Evolutionary conservation across 2,797 vertebrate genomes (phyloP).

Genomic region (Schizothorax lantsangensis): DNA sequence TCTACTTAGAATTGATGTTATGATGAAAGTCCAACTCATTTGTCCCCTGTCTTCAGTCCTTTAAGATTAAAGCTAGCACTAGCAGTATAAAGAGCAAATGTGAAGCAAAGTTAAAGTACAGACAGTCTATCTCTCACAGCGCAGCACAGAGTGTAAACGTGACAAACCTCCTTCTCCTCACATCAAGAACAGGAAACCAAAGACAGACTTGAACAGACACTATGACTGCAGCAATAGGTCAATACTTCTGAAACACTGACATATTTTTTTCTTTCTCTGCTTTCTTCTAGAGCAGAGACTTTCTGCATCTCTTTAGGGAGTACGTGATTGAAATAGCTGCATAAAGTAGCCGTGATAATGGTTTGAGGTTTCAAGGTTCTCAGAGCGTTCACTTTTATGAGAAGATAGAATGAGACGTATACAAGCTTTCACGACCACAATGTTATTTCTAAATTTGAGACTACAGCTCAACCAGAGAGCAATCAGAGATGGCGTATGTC

Average conservation of each 20-base stretch:
- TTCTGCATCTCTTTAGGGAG: constrained; percentile 71
- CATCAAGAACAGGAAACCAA: constrained; percentile 87
- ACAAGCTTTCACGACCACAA: constrained; percentile 42
- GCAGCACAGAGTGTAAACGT: constrained; percentile 26
- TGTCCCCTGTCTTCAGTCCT: not conserved
- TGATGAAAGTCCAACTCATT: not conserved
- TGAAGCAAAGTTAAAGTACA: not conserved
- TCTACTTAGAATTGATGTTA: not conserved
- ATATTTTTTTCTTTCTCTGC: constrained; percentile 57
- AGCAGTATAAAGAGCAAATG: not conserved
- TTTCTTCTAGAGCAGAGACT: constrained; percentile 57
- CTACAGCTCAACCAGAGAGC: constrained; percentile 14
- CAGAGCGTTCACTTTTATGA: constrained; percentile 41
- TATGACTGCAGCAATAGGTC: constrained; percentile 80
- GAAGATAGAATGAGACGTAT: constrained; percentile 55
- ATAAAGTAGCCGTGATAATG: constrained; percentile 55
- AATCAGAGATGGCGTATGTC: constrained; percentile 1
- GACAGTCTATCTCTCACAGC: not conserved
- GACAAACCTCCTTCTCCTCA: constrained; percentile 57
- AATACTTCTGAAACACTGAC: constrained; percentile 66
- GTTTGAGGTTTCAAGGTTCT: constrained; percentile 50
- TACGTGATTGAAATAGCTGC: constrained; percentile 80
- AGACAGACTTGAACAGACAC: constrained; percentile 76
- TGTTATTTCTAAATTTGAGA: constrained; percentile 63
- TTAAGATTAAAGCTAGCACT: not conserved